A percentile compares a stretch with the other conserved stretches of the same genome.
Evolutionary conservation across 53 echinoderm and acorn worm genomes (phyloP).

Genomic region (Echinarachnius parma): DNA sequence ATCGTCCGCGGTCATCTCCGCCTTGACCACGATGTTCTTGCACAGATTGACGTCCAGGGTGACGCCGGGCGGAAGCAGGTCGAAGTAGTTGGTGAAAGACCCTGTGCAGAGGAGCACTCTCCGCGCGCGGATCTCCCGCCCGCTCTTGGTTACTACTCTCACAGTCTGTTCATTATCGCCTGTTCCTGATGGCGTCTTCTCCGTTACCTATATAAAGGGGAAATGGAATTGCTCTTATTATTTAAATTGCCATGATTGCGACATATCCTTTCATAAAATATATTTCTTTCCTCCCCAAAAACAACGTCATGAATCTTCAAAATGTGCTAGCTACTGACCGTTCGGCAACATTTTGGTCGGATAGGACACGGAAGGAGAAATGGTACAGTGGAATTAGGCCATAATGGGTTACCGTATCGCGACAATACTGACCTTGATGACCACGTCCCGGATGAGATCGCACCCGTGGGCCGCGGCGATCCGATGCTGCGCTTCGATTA

Average conservation of each 20-base stretch:
- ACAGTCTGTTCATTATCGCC: conserved; percentile 21
- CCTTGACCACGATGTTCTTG: conserved; percentile 46
- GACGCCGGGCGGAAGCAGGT: conserved; percentile 44
- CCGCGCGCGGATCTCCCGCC: conserved; percentile 39
- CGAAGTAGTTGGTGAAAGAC: conserved; percentile 56
- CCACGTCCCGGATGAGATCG: conserved; percentile 60
- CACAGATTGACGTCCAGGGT: conserved; percentile 43
- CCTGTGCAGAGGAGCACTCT: conserved; percentile 74
- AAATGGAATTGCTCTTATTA: no score
- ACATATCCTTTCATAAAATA: no score
- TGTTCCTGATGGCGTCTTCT: no score
- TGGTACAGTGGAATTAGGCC: no score
- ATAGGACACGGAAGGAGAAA: no score
- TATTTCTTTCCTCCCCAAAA: no score
- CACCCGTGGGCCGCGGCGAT: conserved; percentile 56
- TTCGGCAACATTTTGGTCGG: no score
- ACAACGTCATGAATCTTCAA: no score
- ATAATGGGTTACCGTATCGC: no score
- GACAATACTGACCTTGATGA: conserved; percentile 4
- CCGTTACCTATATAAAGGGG: no score
- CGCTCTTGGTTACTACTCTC: conserved; percentile 18
- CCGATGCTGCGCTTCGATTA: conserved; percentile 59
- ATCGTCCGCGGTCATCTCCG: conserved; percentile 62
- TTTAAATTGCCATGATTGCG: no score
- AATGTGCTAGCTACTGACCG: no score